A percentile compares a stretch with the other conserved stretches of the same genome.
Evolutionary conservation across 2,888 invertebrate genomes (phyloP).

Genomic region (Ectemnius cavifrons): DNA sequence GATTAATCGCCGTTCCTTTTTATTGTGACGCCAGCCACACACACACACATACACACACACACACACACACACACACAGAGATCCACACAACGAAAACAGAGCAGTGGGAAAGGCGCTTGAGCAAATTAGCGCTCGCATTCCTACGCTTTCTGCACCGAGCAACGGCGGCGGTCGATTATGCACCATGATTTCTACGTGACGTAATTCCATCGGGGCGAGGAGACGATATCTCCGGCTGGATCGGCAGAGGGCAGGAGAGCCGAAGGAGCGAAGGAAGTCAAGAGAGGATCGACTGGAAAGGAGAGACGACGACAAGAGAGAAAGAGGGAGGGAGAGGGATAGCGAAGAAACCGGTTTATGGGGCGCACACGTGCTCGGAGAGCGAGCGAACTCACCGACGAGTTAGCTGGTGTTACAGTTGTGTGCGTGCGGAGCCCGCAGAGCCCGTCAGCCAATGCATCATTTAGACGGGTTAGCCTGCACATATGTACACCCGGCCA

Average conservation of each 20-base stretch:
- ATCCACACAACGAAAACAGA: not conserved
- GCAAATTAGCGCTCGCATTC: conserved; percentile 63
- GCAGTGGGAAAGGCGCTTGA: conserved; percentile 1
- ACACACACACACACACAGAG: conserved; percentile 7
- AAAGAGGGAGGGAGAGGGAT: too few species aligned
- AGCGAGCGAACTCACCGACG: conserved; percentile 29
- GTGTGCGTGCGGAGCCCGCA: conserved; percentile 18
- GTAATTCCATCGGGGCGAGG: conserved; percentile 58
- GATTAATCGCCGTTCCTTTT: not conserved
- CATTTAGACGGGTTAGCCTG: conserved; percentile 51
- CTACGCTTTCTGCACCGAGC: conserved; percentile 71
- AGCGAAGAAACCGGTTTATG: conserved; percentile 38
- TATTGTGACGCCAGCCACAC: not conserved
- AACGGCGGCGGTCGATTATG: conserved; percentile 42
- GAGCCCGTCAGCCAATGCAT: conserved; percentile 42
- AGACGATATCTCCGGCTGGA: conserved; percentile 11
- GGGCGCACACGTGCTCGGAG: conserved; percentile 17
- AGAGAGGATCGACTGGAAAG: not conserved
- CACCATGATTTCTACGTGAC: conserved; percentile 69
- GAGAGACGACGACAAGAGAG: not conserved
- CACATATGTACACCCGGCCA: conserved; percentile 27
- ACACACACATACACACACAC: conserved; percentile 11
- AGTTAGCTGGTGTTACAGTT: not conserved
- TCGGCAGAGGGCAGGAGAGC: not conserved
- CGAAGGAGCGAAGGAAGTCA: conserved; percentile 9